Evolutionary conservation across 2,888 invertebrate genomes (phyloP).

Genomic region (Drosophila meridiana): DNA sequence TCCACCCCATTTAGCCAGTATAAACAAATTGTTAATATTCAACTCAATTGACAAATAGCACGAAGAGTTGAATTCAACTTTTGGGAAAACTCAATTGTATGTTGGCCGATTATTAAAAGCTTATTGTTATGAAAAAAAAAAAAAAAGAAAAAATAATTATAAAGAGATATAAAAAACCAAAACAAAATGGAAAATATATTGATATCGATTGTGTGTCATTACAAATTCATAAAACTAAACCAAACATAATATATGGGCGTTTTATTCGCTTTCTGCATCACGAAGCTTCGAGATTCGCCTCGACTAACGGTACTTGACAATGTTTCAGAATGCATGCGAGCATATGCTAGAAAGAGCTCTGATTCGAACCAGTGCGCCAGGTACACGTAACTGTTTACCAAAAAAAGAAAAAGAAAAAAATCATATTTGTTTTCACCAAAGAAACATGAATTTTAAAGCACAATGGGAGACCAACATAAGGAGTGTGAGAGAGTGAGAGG

Average conservation of each 20-base stretch:
- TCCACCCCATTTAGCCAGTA: not conserved
- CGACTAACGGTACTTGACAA: not conserved
- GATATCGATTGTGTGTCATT: slow-evolving; percentile 75
- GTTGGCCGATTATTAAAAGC: slow-evolving; percentile 66
- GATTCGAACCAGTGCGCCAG: not conserved
- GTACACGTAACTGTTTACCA: slow-evolving; percentile 50
- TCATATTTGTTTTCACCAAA: slow-evolving; percentile 26
- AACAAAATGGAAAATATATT: slow-evolving; percentile 44
- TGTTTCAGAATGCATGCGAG: not conserved
- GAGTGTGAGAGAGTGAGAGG: not conserved
- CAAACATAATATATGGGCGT: slow-evolving; percentile 37
- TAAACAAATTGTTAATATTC: slow-evolving; percentile 27
- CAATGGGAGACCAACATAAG: not conserved
- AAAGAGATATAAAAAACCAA: slow-evolving; percentile 17
- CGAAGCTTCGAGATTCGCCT: slow-evolving; percentile 7
- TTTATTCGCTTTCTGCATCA: slow-evolving; percentile 17
- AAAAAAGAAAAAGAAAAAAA: slow-evolving; percentile 15
- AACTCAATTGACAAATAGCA: slow-evolving; percentile 19
- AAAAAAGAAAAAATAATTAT: not conserved
- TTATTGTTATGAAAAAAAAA: slow-evolving; percentile 65
- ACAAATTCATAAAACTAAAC: slow-evolving; percentile 36
- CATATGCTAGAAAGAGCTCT: not conserved
- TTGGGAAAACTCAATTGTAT: slow-evolving; percentile 29
- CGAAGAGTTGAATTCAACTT: slow-evolving; percentile 32
- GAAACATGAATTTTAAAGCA: slow-evolving; percentile 7